Base-by-base conservation (phyloP, 2,888 invertebrate genomes). In the Sturmia bella region DNA sequence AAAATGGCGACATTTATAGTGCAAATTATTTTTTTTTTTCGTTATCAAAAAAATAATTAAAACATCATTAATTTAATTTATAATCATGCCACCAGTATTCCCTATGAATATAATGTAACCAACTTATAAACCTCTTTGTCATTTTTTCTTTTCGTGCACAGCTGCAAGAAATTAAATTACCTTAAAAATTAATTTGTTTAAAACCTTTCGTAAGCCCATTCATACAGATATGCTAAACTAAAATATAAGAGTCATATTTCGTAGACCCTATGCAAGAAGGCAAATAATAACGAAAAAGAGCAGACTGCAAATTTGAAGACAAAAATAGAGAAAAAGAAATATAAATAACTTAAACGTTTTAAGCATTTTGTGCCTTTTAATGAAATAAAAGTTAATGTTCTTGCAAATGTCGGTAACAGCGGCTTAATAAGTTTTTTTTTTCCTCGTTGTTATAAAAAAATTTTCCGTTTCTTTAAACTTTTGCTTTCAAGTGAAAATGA, bases 401-500 rank as follows among this genome's bases (percentile, higher is more conserved):
- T 80, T 59, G 59, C 72, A 76, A 80, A 76, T 80, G 80, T 80
- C 75, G 76, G 45, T 66, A 48, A 57, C 80, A 80, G 75, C 72
- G 32, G 61, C 61, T 52, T 41, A 24, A 41, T 48, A 12, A 21
- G 39, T 59, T 37, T 21, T 37, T 12, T 45, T 56, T 17, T 17
- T 32, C 19, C 0, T 54, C 54, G 19, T 52, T 39, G 21, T 37
- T 12, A 27, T 54, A 63, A 45, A 63, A 56, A 72, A 45, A 43
- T 73, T 5, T 19, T 52, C 11, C 12, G 2, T 69, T 19, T 21
- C 24, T 2, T 13, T 43, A 24, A 48, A 50, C 24, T 17, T 27
- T 3, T 39, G 7, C 11, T 59, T 6, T 39, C 9, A 50, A 52
- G 32, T 32, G 45, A 63, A 56, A 43, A n/a, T n/a, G 13, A 3